A percentile compares a stretch with the other conserved stretches of the same genome.
Evolutionary conservation across 2,113 vertebrate genomes (phyloP).

Genomic region (Oncorhynchus gorbuscha): DNA sequence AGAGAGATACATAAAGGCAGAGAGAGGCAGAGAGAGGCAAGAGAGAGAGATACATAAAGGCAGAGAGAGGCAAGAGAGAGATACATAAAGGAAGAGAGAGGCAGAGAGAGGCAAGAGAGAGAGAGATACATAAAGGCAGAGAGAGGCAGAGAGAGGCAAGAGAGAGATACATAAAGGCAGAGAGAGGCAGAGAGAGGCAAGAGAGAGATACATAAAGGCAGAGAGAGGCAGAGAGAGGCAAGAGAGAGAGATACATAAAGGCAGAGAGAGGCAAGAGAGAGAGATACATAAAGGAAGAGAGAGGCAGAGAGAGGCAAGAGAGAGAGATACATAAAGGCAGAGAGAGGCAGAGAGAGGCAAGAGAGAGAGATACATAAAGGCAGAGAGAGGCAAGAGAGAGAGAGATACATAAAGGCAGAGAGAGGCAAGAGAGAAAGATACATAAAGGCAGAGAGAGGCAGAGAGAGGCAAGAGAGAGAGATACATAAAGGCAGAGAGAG

Average conservation of each 20-base stretch:
- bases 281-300: too few relatives aligned
- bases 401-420: background rate
- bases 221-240: background rate
- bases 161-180: background rate
- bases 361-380: too few relatives aligned
- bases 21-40: background rate
- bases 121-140: too few relatives aligned
- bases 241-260: too few relatives aligned
- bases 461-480: background rate
- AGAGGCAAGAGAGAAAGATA: background rate
- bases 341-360: background rate
- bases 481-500: too few relatives aligned
- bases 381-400: too few relatives aligned
- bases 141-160: background rate
- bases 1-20: too few relatives aligned
- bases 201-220: background rate
- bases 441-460: background rate
- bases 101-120: background rate
- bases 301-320: too few relatives aligned
- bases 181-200: background rate
- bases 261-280: background rate
- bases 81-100: too few relatives aligned
- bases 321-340: too few relatives aligned
- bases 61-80: background rate
- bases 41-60: background rate